phyloP scores from a whole-genome alignment of 2,113 vertebrate genomes.

The Sphyrna mokarran region DNA sequence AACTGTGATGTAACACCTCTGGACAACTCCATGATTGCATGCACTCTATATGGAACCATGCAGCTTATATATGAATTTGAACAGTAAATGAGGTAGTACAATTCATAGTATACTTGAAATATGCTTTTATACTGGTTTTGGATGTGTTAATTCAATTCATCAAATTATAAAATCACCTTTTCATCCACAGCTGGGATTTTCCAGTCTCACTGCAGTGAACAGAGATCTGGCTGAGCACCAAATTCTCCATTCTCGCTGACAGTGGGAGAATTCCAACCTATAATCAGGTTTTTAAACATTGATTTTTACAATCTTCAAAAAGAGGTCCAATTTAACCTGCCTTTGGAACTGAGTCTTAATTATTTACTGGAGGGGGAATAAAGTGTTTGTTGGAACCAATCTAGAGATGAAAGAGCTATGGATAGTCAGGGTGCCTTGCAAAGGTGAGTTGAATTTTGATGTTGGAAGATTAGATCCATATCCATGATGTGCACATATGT shows the following conservation, averaged over 20 bases:
- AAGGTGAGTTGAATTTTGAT: background rate
- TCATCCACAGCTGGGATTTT: background rate
- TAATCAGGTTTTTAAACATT: background rate
- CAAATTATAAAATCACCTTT: background rate
- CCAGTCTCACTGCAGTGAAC: too few species aligned
- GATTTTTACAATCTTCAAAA: background rate
- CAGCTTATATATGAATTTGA: background rate
- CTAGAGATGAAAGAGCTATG: background rate
- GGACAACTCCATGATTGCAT: background rate
- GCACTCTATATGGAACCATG: background rate
- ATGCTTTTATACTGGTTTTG: background rate
- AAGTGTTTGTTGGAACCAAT: background rate
- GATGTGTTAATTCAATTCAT: background rate
- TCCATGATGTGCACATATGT: background rate
- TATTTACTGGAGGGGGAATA: background rate
- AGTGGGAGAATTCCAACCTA: too few species aligned
- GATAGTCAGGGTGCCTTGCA: background rate
- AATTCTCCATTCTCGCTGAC: too few species aligned
- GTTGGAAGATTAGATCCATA: background rate
- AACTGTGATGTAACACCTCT: background rate
- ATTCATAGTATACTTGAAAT: background rate
- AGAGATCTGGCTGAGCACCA: too few species aligned
- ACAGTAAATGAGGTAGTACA: background rate
- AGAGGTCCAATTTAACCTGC: background rate
- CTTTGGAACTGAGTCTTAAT: background rate